Conservation (phyloP, 1,140 invertebrate species). For the Cydia amplana region DNA sequence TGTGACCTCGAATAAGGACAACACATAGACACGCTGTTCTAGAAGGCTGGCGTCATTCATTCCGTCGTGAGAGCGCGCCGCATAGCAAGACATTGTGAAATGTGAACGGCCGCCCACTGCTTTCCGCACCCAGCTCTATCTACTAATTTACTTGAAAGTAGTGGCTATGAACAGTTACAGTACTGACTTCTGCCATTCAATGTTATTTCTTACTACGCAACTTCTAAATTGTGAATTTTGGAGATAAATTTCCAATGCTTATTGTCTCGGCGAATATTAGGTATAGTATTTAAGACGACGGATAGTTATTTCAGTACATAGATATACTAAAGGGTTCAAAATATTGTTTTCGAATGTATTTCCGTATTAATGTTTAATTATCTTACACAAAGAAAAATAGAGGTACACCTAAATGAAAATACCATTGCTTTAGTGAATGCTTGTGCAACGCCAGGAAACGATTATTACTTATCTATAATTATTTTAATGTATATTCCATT, state of each 20-base stretch:
- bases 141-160: conserved; percentile 72
- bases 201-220: conserved; percentile 69
- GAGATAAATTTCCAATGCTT: conserved; percentile 70
- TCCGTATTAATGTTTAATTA: conserved; percentile 2
- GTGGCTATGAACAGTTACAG: conserved; percentile 75
- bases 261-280: conserved; percentile 75
- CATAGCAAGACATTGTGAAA: conserved; percentile 76
- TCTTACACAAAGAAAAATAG: neutral
- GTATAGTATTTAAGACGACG: conserved; percentile 69
- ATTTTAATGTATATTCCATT: neutral
- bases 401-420: neutral
- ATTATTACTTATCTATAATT: neutral
- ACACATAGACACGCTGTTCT: conserved; percentile 68
- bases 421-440: conserved; percentile 14
- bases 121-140: conserved; percentile 64
- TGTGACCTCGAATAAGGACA: conserved; percentile 74
- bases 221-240: conserved; percentile 65
- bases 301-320: conserved; percentile 34
- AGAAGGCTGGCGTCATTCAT: conserved; percentile 76
- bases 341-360: neutral
- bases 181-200: conserved; percentile 70
- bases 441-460: neutral
- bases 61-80: conserved; percentile 66
- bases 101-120: conserved; percentile 77
- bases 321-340: neutral